Percentiles rank a stretch among this genome's conserved stretches.
phyloP scores from a whole-genome alignment of 2,888 invertebrate genomes.

The Rhagonycha lutea region DNA sequence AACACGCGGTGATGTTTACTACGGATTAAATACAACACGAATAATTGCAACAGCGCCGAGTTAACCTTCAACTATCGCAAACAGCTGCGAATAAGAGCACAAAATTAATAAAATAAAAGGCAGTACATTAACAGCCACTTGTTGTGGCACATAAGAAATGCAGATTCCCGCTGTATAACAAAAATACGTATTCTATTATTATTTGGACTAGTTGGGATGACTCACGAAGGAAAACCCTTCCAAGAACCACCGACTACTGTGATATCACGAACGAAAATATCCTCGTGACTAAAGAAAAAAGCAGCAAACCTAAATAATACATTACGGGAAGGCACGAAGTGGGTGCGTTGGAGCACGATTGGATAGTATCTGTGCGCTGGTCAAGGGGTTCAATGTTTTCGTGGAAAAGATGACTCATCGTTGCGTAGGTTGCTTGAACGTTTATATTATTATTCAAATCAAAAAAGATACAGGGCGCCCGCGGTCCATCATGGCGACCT shows the following conservation, averaged over 20 bases:
- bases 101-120: conserved; percentile 10
- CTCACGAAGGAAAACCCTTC: conserved; percentile 52
- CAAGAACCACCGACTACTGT: conserved; percentile 52
- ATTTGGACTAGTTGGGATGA: conserved; percentile 46
- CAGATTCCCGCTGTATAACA: conserved; percentile 24
- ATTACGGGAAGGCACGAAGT: conserved; percentile 18
- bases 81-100: conserved; percentile 23
- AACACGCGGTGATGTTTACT: conserved; percentile 27
- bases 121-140: conserved; percentile 17
- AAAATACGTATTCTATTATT: conserved; percentile 33
- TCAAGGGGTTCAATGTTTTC: conserved; percentile 26
- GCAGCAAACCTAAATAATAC: conserved; percentile 20
- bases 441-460: conserved; percentile 21
- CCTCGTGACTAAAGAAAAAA: conserved; percentile 39
- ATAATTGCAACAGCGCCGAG: conserved; percentile 19
- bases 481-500: conserved; percentile 13
- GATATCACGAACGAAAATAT: conserved; percentile 55
- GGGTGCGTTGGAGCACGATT: conserved; percentile 26
- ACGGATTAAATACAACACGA: conserved; percentile 7
- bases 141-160: conserved; percentile 31
- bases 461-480: conserved; percentile 16
- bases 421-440: conserved; percentile 32
- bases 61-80: conserved; percentile 38
- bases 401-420: conserved; percentile 39
- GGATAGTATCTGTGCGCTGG: conserved; percentile 3